A percentile compares a stretch with the other conserved stretches of the same genome.
Conservation (phyloP, 1,140 invertebrate species). For the Listronotus oregonensis region DNA sequence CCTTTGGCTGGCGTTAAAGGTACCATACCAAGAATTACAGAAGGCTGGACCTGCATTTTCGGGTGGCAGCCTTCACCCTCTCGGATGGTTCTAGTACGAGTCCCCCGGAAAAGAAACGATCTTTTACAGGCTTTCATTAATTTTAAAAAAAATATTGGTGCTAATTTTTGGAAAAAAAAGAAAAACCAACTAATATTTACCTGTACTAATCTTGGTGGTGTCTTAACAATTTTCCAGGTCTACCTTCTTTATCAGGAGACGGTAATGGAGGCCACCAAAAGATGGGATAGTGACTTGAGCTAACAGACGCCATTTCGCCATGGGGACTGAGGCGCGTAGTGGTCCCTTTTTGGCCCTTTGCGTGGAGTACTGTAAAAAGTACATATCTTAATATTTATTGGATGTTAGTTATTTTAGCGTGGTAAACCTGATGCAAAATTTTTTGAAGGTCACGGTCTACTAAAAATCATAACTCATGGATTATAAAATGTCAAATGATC, state of each 20-base stretch:
- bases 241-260: constrained; percentile 64
- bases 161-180: too few species aligned
- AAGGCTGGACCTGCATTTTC: constrained; percentile 76
- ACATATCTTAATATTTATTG: too few species aligned
- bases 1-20: constrained; percentile 76
- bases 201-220: constrained; percentile 72
- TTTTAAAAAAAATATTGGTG: too few species aligned
- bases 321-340: constrained; percentile 74
- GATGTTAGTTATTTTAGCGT: too few species aligned
- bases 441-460: too few species aligned
- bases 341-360: constrained; percentile 62
- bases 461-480: too few species aligned
- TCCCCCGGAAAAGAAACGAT: constrained; percentile 58
- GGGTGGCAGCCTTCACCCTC: constrained; percentile 72
- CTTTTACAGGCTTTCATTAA: too few species aligned
- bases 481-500: too few species aligned
- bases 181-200: neutral
- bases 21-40: constrained; percentile 72
- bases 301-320: constrained; percentile 85
- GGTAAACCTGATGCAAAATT: too few species aligned
- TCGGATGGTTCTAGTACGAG: constrained; percentile 79
- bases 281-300: constrained; percentile 82
- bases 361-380: constrained; percentile 66
- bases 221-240: constrained; percentile 62
- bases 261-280: constrained; percentile 83